These are phyloP conservation scores for Pseudochromis fuscus DNA, from an alignment of 2,797 vertebrate genomes.

Conservation along the genomic window DNA sequence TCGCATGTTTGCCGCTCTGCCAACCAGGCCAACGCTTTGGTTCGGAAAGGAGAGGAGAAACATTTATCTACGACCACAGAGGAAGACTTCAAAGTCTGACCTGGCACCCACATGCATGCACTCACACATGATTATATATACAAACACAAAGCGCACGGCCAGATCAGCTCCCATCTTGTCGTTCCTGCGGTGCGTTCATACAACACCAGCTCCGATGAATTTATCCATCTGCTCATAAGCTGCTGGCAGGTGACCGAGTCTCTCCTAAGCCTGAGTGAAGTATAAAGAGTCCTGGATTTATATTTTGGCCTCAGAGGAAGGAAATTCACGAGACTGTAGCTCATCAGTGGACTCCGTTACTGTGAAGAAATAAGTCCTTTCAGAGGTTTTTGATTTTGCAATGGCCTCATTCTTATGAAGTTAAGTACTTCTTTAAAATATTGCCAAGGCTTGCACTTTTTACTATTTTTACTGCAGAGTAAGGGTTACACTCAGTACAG, in stretches of 20 bases:
- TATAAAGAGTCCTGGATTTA: conserved; percentile 58
- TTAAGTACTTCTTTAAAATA: conserved; percentile 53
- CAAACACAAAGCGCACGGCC: conserved; percentile 28
- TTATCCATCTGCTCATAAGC: conserved; percentile 60
- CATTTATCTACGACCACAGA: conserved; percentile 69
- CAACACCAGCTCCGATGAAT: conserved; percentile 27
- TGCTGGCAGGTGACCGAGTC: conserved; percentile 67
- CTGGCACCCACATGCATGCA: conserved; percentile 41
- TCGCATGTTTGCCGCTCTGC: conserved; percentile 64
- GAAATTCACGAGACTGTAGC: conserved; percentile 66
- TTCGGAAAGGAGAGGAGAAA: conserved; percentile 69
- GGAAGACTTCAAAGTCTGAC: conserved; percentile 57
- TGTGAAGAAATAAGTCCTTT: conserved; percentile 52
- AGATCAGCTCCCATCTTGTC: conserved; percentile 22
- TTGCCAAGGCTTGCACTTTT: conserved; percentile 47
- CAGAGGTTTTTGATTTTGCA: conserved; percentile 55
- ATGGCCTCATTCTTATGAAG: conserved; percentile 41
- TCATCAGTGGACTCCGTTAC: conserved; percentile 56
- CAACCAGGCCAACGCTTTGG: conserved; percentile 58
- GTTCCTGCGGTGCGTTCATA: conserved; percentile 15
- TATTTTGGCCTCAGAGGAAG: conserved; percentile 64
- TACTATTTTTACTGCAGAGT: conserved; percentile 12
- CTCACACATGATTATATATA: conserved; percentile 28
- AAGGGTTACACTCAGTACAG: conserved; percentile 4
- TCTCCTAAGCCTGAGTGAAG: conserved; percentile 44